Base-by-base conservation (phyloP, 2,113 vertebrate species). In the Indicator indicator region DNA sequence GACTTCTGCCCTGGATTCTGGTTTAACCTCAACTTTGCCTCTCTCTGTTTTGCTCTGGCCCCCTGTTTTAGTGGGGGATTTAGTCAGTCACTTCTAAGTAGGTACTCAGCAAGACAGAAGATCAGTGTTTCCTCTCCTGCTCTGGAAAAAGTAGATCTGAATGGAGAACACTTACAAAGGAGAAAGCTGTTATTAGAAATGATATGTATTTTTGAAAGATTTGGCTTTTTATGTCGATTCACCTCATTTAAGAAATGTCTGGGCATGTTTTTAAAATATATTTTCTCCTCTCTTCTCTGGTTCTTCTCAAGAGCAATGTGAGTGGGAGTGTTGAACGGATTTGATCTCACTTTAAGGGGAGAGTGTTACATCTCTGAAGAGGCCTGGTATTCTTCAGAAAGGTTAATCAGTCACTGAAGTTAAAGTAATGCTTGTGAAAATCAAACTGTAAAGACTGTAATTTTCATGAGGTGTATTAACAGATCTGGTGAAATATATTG, bases 321-420 rank as follows among this genome's bases (percentile, higher is more conserved):
- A 93, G 94, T 96, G 83, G 94, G 96, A 92, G 95, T 92, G 88
- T 68, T 52, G 60, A 95, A 74, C 0, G 86, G 94, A 64, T 94
- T 96, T 88, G 86, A 92, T 93, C 86, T 96, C 92, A 69, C 76
- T 95, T 94, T 64, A 72, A 59, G 54, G 62, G 88, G 62, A 81
- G 88, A 93, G 75, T 82, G 76, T 81, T 82, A 74, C 52, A 92
- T 89, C 88, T 96, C 88, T 82, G 67, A 81, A 89, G 73, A 76
- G 73, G 87, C 42, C 46, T 94, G 83, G 0, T 81, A 89, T 90
- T 63, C 81, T 75, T 40, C 65, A 80, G 76, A 77, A 55, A 82
- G 86, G 91, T 96, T 96, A 84, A 91, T 81, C 90, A 71, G 83
- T 16, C 86, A 83, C 23, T 88, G 93, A 93, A 91, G 68, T 87